phyloP scores from a whole-genome alignment of 1,140 invertebrate genomes.

The Brachionus rotundiformis region DNA sequence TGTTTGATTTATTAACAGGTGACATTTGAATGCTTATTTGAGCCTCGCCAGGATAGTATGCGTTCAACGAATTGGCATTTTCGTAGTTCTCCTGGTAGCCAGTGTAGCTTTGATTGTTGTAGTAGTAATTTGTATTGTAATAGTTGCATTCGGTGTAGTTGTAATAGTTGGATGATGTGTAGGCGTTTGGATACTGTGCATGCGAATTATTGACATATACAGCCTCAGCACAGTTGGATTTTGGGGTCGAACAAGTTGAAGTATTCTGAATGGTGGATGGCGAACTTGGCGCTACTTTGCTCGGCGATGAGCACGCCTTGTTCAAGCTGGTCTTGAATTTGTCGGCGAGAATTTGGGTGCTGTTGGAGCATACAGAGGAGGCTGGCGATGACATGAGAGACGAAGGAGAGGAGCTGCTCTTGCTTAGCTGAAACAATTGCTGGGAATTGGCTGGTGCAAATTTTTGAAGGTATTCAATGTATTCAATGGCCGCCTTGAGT shows the following conservation, averaged over 20 bases:
- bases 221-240: background rate
- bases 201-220: background rate
- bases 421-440: background rate
- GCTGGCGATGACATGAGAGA: slow-evolving; percentile 25
- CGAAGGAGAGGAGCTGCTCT: slow-evolving; percentile 10
- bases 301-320: background rate
- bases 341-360: background rate
- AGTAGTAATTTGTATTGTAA: background rate
- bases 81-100: background rate
- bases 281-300: background rate
- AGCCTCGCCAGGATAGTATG: background rate
- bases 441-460: slow-evolving; percentile 47
- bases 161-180: background rate
- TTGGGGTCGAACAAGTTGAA: background rate
- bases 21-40: slow-evolving; percentile 27
- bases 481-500: slow-evolving; percentile 43
- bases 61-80: background rate
- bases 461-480: slow-evolving; percentile 32
- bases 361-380: background rate
- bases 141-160: slow-evolving; percentile 11
- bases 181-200: background rate
- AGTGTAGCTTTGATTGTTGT: background rate
- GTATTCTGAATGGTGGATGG: slow-evolving; percentile 15
- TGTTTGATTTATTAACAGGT: slow-evolving; percentile 24
- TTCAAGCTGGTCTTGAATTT: background rate